phyloP scores from a whole-genome alignment of 2,797 vertebrate genomes.

The Onychomys leucogaster region DNA sequence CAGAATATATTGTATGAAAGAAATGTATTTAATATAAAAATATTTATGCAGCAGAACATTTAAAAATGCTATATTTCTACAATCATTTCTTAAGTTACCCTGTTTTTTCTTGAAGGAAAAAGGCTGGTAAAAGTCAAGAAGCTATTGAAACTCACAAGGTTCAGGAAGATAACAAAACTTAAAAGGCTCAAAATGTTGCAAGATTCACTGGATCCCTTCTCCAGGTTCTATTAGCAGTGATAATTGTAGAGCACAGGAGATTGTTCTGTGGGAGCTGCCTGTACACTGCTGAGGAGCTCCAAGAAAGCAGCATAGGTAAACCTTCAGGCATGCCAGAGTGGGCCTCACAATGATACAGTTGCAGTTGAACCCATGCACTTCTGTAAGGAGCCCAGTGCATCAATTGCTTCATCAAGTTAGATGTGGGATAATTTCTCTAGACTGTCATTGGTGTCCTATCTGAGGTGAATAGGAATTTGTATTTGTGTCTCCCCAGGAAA shows the following conservation, averaged over 20 bases:
- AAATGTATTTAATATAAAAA: neutral
- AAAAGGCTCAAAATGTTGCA: neutral
- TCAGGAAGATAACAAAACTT: neutral
- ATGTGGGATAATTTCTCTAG: neutral
- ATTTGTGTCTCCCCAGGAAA: neutral
- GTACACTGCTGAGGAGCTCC: too few species aligned
- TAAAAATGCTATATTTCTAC: neutral
- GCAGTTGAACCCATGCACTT: too few species aligned
- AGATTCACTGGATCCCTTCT: neutral
- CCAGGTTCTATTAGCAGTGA: too few species aligned
- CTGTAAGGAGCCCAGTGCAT: neutral
- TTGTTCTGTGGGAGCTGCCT: neutral
- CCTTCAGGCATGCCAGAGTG: accelerated
- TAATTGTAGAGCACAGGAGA: neutral
- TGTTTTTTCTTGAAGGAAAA: neutral
- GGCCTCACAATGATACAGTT: too few species aligned
- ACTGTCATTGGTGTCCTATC: neutral
- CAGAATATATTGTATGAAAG: neutral
- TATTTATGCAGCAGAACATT: neutral
- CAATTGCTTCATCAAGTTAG: neutral
- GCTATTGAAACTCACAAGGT: neutral
- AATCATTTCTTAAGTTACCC: neutral
- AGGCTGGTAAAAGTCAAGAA: neutral
- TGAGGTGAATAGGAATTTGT: neutral
- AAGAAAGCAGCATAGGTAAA: neutral